phyloP scores from a whole-genome alignment of 2,888 invertebrate genomes.

The Yponomeuta malinellus region DNA sequence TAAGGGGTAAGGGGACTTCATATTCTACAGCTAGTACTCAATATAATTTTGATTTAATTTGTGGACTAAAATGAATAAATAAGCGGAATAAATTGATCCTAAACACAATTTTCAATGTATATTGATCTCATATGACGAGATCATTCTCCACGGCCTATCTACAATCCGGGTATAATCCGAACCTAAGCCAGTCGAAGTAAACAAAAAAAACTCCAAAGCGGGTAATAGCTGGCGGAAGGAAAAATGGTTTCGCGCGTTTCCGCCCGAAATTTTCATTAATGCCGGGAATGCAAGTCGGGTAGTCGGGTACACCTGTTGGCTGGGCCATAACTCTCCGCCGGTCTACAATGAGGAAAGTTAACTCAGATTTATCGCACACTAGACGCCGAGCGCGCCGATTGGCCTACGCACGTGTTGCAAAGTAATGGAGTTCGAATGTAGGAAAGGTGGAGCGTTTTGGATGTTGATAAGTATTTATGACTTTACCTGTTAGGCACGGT shows the following conservation, averaged over 20 bases:
- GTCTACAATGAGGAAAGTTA: slow-evolving; percentile 13
- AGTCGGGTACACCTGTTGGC: slow-evolving; percentile 22
- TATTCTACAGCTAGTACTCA: too few species aligned
- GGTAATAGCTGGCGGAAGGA: not conserved
- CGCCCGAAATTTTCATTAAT: not conserved
- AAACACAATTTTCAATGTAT: too few species aligned
- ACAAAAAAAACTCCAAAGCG: not conserved
- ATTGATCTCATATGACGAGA: too few species aligned
- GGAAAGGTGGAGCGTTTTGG: not conserved
- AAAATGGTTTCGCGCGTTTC: not conserved
- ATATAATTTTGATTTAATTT: too few species aligned
- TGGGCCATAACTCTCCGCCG: slow-evolving; percentile 14
- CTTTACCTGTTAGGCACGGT: not conserved
- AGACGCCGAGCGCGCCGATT: not conserved
- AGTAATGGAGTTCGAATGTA: not conserved
- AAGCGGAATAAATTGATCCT: too few species aligned
- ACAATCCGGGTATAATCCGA: too few species aligned
- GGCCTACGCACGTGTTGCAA: not conserved
- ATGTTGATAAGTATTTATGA: not conserved
- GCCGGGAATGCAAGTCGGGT: not conserved
- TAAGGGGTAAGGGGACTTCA: too few species aligned
- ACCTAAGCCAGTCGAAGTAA: not conserved
- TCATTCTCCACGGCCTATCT: too few species aligned
- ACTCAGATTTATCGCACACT: slow-evolving; percentile 7
- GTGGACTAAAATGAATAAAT: too few species aligned